phyloP scores from a whole-genome alignment of 2,888 invertebrate genomes.

The Eurytoma californica region DNA sequence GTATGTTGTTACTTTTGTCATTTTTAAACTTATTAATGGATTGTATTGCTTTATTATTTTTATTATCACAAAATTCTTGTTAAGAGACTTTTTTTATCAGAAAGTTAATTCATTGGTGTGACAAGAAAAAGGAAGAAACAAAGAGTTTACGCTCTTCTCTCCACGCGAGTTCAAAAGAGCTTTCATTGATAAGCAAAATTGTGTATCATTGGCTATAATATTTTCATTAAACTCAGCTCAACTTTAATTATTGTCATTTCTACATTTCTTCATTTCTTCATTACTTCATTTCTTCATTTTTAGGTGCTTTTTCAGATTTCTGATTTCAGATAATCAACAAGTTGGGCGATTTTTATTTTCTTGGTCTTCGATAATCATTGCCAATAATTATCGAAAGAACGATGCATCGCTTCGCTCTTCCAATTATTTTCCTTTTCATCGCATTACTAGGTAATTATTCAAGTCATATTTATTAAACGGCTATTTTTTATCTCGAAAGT shows the following conservation, averaged over 20 bases:
- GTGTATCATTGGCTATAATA: background rate
- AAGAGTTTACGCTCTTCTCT: no score
- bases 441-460: conserved; percentile 60
- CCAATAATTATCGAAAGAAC: background rate
- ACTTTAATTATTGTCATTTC: background rate
- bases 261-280: background rate
- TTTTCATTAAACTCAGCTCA: no score
- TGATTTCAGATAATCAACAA: conserved; percentile 55
- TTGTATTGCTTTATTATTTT: no score
- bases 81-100: no score
- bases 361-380: conserved; percentile 35
- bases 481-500: no score
- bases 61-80: no score
- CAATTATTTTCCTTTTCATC: conserved; percentile 59
- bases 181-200: background rate
- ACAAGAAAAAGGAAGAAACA: no score
- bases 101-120: no score
- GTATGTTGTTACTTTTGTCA: background rate
- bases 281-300: background rate
- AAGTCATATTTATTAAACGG: no score
- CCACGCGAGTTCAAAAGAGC: no score
- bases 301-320: conserved; percentile 17
- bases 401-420: conserved; percentile 42
- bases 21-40: no score
- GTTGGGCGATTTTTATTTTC: conserved; percentile 53